Conservation (phyloP, 2,113 vertebrate genomes). For the Kobus ellipsiprymnus region DNA sequence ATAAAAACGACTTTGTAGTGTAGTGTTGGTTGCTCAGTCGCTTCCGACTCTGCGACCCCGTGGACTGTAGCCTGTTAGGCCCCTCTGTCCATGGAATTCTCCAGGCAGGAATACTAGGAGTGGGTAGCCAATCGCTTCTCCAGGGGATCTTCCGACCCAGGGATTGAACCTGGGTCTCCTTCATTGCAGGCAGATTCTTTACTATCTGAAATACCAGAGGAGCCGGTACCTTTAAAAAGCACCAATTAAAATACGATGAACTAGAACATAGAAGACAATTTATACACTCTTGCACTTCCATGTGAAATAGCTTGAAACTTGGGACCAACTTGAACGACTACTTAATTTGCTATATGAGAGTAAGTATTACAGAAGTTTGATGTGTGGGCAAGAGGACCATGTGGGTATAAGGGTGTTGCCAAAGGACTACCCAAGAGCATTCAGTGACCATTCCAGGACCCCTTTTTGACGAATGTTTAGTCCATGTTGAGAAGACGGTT, state of each 20-base stretch:
- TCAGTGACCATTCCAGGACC: background rate
- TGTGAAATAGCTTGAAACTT: background rate
- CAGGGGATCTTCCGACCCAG: background rate
- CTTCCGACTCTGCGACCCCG: rapidly evolving
- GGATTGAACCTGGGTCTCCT: background rate
- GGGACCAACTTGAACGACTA: background rate
- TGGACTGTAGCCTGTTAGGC: background rate
- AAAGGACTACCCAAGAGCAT: background rate
- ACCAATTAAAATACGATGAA: background rate
- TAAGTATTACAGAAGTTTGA: background rate
- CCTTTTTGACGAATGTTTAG: background rate
- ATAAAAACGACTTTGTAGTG: background rate
- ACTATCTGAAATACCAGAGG: background rate
- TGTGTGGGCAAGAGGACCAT: background rate
- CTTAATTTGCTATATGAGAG: background rate
- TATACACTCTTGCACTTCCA: background rate
- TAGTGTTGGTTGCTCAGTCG: background rate
- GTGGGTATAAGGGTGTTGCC: background rate
- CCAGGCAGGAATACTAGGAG: background rate
- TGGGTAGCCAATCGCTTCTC: background rate
- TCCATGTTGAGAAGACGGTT: background rate
- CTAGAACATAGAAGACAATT: background rate
- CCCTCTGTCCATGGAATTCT: background rate
- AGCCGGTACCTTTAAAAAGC: background rate
- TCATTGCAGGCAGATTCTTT: background rate